Conservation (phyloP, 1,140 invertebrate species). For the Odontomachus brunneus region DNA sequence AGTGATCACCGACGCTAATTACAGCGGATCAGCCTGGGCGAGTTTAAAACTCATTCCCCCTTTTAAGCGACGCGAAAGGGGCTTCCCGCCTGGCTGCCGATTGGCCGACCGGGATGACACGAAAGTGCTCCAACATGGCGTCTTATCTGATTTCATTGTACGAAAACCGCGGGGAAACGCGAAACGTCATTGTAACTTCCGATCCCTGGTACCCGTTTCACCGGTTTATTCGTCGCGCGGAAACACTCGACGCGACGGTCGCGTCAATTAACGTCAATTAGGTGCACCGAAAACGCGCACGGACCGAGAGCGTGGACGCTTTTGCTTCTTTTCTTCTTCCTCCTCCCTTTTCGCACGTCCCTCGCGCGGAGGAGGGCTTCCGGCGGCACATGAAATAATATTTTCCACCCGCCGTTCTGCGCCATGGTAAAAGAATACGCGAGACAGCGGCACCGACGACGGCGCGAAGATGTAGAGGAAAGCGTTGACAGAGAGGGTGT, state of each 20-base stretch:
- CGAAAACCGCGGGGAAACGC: constrained; percentile 46
- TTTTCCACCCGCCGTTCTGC: neutral
- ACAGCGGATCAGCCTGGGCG: constrained; percentile 82
- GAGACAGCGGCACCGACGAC: constrained; percentile 37
- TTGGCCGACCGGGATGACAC: constrained; percentile 82
- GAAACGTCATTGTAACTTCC: constrained; percentile 69
- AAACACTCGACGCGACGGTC: neutral
- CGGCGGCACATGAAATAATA: constrained; percentile 19
- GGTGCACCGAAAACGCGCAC: neutral
- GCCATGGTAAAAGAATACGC: constrained; percentile 24
- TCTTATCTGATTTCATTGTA: constrained; percentile 83
- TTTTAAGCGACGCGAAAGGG: constrained; percentile 79
- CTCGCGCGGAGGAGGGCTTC: neutral
- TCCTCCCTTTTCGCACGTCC: neutral
- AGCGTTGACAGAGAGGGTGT: constrained; percentile 52
- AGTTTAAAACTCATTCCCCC: constrained; percentile 84
- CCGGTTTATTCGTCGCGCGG: constrained; percentile 53
- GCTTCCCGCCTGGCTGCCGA: constrained; percentile 77
- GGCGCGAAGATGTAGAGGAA: constrained; percentile 28
- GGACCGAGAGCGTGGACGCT: neutral
- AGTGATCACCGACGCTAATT: constrained; percentile 84
- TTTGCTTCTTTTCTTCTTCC: no score
- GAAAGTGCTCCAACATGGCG: constrained; percentile 84
- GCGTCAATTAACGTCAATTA: constrained; percentile 14
- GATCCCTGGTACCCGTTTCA: neutral